Percentiles rank a stretch among this genome's conserved stretches.
phyloP scores from a whole-genome alignment of 2,888 invertebrate genomes.

The Oscheius sp. region DNA sequence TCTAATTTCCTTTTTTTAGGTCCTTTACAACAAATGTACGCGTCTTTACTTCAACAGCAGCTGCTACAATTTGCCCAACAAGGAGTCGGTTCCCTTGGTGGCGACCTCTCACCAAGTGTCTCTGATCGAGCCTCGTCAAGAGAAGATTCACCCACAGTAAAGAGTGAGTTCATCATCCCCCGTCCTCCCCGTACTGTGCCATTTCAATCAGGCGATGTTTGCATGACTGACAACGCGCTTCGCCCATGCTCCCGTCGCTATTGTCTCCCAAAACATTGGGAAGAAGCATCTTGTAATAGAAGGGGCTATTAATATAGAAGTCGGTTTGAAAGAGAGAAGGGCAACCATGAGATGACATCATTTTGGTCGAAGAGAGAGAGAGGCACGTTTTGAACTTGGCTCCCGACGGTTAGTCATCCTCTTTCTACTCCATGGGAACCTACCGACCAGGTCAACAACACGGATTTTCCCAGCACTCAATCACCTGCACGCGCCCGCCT shows the following conservation, averaged over 20 bases:
- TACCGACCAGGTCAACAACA: not conserved
- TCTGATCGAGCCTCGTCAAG: slow-evolving; percentile 53
- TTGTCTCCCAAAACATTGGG: slow-evolving; percentile 26
- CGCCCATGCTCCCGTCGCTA: slow-evolving; percentile 25
- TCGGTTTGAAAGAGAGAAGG: not conserved
- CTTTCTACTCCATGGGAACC: no score
- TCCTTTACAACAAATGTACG: slow-evolving; percentile 37
- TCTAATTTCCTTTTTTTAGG: not conserved
- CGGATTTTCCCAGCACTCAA: slow-evolving; percentile 24
- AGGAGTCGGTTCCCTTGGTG: not conserved
- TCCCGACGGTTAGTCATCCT: not conserved
- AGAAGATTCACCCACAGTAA: slow-evolving; percentile 46
- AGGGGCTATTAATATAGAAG: not conserved
- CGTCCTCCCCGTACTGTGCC: slow-evolving; percentile 14
- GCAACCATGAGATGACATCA: no score
- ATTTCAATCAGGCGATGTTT: not conserved
- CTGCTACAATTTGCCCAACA: slow-evolving; percentile 41
- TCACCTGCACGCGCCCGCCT: slow-evolving; percentile 15
- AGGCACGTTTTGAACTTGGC: not conserved
- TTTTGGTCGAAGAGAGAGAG: not conserved
- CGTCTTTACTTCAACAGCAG: slow-evolving; percentile 45
- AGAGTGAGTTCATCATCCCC: slow-evolving; percentile 44
- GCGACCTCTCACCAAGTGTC: slow-evolving; percentile 35
- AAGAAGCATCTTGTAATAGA: not conserved
- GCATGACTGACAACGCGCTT: not conserved